These are phyloP conservation scores for Neoitamus cyanurus DNA, from an alignment of 2,888 invertebrate species.

Conservation along the genomic window DNA sequence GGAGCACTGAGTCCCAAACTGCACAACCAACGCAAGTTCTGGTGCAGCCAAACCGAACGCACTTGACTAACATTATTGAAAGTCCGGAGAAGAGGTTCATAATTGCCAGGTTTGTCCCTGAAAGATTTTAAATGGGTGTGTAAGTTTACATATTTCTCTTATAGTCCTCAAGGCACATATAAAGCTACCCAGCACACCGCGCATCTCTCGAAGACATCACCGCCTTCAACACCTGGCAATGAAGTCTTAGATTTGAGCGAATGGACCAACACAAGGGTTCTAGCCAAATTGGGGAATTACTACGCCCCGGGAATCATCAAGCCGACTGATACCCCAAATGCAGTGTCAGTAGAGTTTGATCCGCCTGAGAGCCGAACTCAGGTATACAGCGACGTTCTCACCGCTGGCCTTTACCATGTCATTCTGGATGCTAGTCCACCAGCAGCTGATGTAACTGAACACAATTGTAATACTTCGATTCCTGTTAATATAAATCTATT, in stretches of 20 bases:
- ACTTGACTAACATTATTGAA: conserved; percentile 53
- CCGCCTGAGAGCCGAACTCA: conserved; percentile 77
- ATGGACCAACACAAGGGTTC: conserved; percentile 90
- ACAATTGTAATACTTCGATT: neutral
- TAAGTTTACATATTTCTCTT: neutral
- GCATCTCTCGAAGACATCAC: neutral
- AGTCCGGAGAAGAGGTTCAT: conserved; percentile 59
- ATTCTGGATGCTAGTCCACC: conserved; percentile 94
- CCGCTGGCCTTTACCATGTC: conserved; percentile 83
- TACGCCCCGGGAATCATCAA: conserved; percentile 91
- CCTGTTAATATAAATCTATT: neutral
- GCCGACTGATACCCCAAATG: conserved; percentile 73
- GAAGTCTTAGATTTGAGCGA: conserved; percentile 84
- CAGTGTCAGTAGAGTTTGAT: conserved; percentile 86
- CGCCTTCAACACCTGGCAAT: neutral
- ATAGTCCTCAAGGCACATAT: conserved; percentile 19
- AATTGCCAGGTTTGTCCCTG: conserved; percentile 56
- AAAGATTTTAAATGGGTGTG: neutral
- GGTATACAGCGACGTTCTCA: conserved; percentile 82
- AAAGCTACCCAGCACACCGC: neutral
- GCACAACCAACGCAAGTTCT: conserved; percentile 55
- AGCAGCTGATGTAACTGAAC: conserved; percentile 75
- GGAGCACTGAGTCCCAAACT: neutral
- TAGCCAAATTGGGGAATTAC: conserved; percentile 85
- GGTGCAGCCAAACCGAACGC: conserved; percentile 49